Base-by-base conservation (phyloP, 2,113 vertebrate species). In the Lontra canadensis region DNA sequence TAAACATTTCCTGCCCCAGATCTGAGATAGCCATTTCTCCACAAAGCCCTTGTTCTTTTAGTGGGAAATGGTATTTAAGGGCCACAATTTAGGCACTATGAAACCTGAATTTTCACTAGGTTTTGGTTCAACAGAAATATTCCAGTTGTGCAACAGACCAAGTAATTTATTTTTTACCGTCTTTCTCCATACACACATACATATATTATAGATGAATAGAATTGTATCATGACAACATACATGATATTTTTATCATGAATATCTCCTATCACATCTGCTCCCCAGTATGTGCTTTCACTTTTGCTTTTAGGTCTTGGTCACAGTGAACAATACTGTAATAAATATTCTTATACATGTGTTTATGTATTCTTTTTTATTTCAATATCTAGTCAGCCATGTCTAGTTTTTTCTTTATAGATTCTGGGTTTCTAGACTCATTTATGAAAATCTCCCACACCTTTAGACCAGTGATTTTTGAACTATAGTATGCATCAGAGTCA, bases 91-190 rank as follows among this genome's bases (percentile, higher is more conserved):
- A 79, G 49, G 23, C 12, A 79, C 52, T 63, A 26, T 95, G n/a
- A 88, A 83, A 92, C 42, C 36, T 93, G n/a, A 95, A 52, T 96
- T 84, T 90, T 84, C 83, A 61, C n/a, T 44, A 71, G 49, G 39
- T 63, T 84, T 63, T 67, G 15, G 21, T 67, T 65, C 31, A 85
- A 55, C 80, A 90, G 63, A 90, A 93, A 81, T 47, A 79, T 52
- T 67, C 13, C 25, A 49, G 1, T 42, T 94, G 26, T 39, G 20
- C 4, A 55, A 69, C 17, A 63, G 26, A 42, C 23, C 42, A 76
- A 47, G 34, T 69, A 78, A 47, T 39, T 76, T 83, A 88, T 59
- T 90, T 93, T 78, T 84, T 34, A n/a, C 3, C 61, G 61, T 83
- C 25, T 85, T 89, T 83, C 21, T 79, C 36, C 20, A 36, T 21